These are phyloP conservation scores for Turritopsis dohrnii DNA, from an alignment of 30 jellyfish, hydroid and myxozoan species.

Conservation along the genomic window DNA sequence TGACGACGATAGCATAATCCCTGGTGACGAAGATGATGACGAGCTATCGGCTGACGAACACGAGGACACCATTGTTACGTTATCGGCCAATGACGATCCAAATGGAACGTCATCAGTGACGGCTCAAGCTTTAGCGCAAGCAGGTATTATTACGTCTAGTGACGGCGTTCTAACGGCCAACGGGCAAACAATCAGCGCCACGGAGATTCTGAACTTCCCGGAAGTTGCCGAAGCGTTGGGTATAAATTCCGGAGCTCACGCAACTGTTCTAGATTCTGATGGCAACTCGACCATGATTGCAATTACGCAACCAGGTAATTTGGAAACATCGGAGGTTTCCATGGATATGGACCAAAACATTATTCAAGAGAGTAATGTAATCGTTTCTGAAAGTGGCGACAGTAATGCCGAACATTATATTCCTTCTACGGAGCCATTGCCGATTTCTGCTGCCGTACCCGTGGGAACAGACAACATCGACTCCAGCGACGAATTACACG, in stretches of 20 bases:
- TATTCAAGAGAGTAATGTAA: conserved; percentile 24
- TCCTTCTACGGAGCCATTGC: conserved; percentile 23
- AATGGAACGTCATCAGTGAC: conserved; percentile 58
- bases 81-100: conserved; percentile 54
- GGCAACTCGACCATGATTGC: conserved; percentile 74
- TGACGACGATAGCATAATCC: conserved; percentile 46
- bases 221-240: conserved; percentile 99
- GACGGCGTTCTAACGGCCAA: conserved; percentile 52
- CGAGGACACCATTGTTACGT: conserved; percentile 67
- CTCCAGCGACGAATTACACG: conserved; percentile 19
- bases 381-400: background rate
- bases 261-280: conserved; percentile 31
- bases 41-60: conserved; percentile 56
- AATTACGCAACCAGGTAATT: conserved; percentile 41
- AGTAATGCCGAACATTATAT: conserved; percentile 22
- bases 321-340: conserved; percentile 45
- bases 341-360: conserved; percentile 42
- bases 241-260: conserved; percentile 66
- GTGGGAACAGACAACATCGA: conserved; percentile 23
- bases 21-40: conserved; percentile 49
- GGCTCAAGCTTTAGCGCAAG: conserved; percentile 87
- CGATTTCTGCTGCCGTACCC: background rate
- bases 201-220: conserved; percentile 94
- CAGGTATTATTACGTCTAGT: conserved; percentile 75
- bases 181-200: conserved; percentile 89